A percentile compares a stretch with the other conserved stretches of the same genome.
These are phyloP conservation scores for Natator depressus DNA, from an alignment of 2,113 vertebrate genomes.

Conservation along the genomic window DNA sequence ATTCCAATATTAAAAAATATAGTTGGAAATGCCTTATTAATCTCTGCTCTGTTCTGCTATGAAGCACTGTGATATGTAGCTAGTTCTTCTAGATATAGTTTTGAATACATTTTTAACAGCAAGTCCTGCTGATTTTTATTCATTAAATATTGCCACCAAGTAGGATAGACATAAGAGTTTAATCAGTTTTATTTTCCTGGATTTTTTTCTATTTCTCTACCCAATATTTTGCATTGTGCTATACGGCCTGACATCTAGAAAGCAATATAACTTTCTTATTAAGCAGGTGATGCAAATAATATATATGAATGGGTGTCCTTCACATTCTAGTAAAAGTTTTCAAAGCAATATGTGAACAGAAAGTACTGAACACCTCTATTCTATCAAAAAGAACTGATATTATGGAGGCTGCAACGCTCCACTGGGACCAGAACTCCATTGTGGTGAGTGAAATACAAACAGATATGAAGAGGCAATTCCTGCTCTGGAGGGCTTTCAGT, in stretches of 20 bases:
- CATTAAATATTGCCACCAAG: not conserved
- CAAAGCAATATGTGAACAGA: not conserved
- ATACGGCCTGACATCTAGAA: not conserved
- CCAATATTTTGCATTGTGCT: not conserved
- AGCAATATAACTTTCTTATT: not conserved
- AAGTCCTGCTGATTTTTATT: not conserved
- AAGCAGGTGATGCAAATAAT: not conserved
- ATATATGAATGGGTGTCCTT: not conserved
- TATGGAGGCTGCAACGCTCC: not conserved
- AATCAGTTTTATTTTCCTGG: not conserved
- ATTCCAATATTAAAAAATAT: not conserved
- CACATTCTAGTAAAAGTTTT: not conserved
- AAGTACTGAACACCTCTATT: not conserved
- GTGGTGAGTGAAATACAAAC: not conserved
- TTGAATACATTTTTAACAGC: not conserved
- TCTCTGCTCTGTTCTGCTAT: not conserved
- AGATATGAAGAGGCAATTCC: not conserved
- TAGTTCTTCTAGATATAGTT: not conserved
- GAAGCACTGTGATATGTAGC: not conserved
- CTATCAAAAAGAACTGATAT: not conserved
- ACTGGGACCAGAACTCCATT: not conserved
- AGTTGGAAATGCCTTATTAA: not conserved
- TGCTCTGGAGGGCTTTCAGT: not conserved
- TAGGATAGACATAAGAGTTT: not conserved
- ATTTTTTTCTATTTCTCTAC: not conserved